phyloP scores from a whole-genome alignment of 2,113 vertebrate genomes.

The Albula glossodonta region DNA sequence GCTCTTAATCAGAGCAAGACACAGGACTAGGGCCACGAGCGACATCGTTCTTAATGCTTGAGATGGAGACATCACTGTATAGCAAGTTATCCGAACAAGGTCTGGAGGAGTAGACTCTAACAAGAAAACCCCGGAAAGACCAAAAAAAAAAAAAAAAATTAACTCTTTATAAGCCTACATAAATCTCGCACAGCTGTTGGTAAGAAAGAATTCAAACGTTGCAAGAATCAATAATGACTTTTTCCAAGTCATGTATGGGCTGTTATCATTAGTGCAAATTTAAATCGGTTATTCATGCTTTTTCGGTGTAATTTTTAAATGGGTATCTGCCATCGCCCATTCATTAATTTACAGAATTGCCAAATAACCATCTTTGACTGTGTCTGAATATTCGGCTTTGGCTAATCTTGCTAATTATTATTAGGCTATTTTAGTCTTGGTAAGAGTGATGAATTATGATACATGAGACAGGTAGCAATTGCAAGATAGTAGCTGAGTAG shows the following conservation, averaged over 20 bases:
- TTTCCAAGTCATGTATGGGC: neutral
- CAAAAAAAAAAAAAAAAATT: neutral
- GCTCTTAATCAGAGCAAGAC: constrained; percentile 46
- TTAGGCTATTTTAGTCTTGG: too few species aligned
- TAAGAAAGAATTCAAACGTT: too few species aligned
- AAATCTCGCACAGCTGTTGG: neutral
- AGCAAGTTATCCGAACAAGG: too few species aligned
- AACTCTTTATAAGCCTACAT: neutral
- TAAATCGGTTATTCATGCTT: neutral
- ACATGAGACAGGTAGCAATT: too few species aligned
- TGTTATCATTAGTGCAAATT: neutral
- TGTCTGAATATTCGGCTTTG: too few species aligned
- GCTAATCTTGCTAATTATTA: too few species aligned
- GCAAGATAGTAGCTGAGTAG: too few species aligned
- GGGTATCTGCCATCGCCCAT: too few species aligned
- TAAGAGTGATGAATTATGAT: too few species aligned
- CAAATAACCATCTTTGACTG: too few species aligned
- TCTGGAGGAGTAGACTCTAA: neutral
- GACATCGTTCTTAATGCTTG: constrained; percentile 42
- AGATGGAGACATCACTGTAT: neutral
- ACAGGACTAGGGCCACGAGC: constrained; percentile 48
- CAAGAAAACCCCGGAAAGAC: neutral
- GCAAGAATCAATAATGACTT: neutral
- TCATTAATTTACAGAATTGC: too few species aligned
- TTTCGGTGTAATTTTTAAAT: neutral